Evolutionary conservation across 1,140 invertebrate species (phyloP).

Genomic region (Drosophila leontia): DNA sequence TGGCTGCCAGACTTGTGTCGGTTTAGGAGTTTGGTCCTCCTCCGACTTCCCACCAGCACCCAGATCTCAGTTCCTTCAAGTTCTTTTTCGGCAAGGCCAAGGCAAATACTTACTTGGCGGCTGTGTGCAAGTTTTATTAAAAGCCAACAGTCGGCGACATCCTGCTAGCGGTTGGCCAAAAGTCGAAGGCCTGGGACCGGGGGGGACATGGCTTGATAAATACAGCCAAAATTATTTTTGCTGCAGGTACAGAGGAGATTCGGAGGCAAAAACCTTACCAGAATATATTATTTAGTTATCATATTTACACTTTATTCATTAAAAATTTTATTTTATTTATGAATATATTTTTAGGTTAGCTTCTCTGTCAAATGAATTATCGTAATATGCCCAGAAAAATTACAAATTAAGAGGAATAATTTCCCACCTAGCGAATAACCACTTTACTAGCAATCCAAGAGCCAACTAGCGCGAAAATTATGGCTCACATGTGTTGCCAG

Average conservation of each 20-base stretch:
- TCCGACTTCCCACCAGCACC: neutral
- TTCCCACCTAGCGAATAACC: neutral
- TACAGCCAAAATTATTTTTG: slow-evolving; percentile 65
- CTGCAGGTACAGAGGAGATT: slow-evolving; percentile 9
- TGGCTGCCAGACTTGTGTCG: slow-evolving; percentile 62
- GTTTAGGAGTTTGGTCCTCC: slow-evolving; percentile 36
- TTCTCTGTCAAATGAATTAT: neutral
- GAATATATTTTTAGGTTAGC: neutral
- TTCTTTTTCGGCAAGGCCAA: slow-evolving; percentile 57
- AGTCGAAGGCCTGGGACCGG: slow-evolving; percentile 5
- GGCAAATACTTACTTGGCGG: slow-evolving; percentile 62
- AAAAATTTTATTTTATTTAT: neutral
- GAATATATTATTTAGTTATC: neutral
- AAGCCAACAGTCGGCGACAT: slow-evolving; percentile 74
- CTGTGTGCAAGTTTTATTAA: slow-evolving; percentile 76
- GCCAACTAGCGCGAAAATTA: slow-evolving; percentile 67
- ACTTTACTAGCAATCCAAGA: slow-evolving; percentile 48
- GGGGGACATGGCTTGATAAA: slow-evolving; percentile 63
- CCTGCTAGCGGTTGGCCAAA: slow-evolving; percentile 45
- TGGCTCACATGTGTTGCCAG: slow-evolving; percentile 69
- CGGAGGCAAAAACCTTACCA: neutral
- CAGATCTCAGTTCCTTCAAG: slow-evolving; percentile 1
- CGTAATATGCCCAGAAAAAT: too few species aligned
- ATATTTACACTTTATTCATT: neutral
- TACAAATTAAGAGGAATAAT: neutral